Evolutionary conservation across 2,113 vertebrate genomes (phyloP).

Genomic region (Hippocampus guttulatus): DNA sequence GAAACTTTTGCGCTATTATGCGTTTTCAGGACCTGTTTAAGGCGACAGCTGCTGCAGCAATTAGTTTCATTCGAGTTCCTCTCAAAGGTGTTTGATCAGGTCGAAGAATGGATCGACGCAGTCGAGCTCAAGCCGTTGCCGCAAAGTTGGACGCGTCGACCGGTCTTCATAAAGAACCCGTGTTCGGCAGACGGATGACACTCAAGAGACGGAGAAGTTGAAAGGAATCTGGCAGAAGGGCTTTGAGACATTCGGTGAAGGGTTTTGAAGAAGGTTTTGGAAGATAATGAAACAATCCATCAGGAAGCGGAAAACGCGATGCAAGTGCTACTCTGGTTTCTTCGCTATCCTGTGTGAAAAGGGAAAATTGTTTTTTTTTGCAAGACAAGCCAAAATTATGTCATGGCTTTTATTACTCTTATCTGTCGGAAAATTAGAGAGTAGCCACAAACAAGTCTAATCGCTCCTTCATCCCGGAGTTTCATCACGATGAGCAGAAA

Average conservation of each 20-base stretch:
- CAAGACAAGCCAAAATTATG: constrained; percentile 34
- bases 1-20: neutral
- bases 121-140: neutral
- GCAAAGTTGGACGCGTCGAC: neutral
- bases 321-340: constrained; percentile 29
- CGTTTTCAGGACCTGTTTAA: neutral
- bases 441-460: neutral
- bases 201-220: constrained; percentile 27
- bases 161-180: neutral
- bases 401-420: constrained; percentile 27
- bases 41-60: neutral
- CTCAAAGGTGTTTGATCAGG: neutral
- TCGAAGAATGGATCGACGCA: neutral
- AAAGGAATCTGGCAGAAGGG: constrained; percentile 31
- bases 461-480: neutral
- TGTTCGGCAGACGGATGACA: constrained; percentile 2
- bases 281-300: constrained; percentile 50
- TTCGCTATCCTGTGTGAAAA: constrained; percentile 42
- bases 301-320: constrained; percentile 56
- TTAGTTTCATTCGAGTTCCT: neutral
- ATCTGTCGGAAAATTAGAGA: constrained; percentile 36
- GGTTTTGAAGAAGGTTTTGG: constrained; percentile 21
- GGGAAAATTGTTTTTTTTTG: constrained; percentile 45
- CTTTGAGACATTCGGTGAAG: constrained; percentile 43
- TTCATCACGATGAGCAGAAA: constrained; percentile 19